Evolutionary conservation across 2,797 vertebrate species (phyloP).

Genomic region (Pyrocephalus nanus): DNA sequence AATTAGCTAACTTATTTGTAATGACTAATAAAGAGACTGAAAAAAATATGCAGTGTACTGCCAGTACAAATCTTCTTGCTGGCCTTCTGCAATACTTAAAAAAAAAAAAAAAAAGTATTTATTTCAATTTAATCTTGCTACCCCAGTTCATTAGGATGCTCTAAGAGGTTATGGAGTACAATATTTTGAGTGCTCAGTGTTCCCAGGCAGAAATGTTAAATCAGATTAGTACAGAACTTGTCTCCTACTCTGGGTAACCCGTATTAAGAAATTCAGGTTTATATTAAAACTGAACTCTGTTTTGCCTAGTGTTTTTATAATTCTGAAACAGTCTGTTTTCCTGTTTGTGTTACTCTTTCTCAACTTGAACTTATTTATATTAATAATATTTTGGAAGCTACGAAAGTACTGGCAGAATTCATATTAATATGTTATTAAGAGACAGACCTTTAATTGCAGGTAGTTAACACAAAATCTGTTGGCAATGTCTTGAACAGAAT

Average conservation of each 20-base stretch:
- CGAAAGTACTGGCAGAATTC: background rate
- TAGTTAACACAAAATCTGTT: slow-evolving; percentile 52
- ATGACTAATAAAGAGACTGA: slow-evolving; percentile 11
- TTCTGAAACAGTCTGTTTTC: background rate
- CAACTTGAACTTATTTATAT: slow-evolving; percentile 21
- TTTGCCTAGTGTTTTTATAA: background rate
- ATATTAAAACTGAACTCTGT: background rate
- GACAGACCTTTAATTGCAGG: slow-evolving; percentile 43
- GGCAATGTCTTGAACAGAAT: slow-evolving; percentile 14
- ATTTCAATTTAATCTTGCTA: background rate
- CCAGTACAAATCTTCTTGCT: background rate
- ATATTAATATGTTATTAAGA: slow-evolving; percentile 13
- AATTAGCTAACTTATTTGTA: slow-evolving; percentile 58
- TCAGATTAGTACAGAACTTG: background rate
- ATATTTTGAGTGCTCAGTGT: background rate
- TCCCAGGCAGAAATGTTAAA: background rate
- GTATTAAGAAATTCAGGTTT: background rate
- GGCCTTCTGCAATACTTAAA: background rate
- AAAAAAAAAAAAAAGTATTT: background rate
- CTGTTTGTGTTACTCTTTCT: background rate
- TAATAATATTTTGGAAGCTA: slow-evolving; percentile 50
- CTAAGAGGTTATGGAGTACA: background rate
- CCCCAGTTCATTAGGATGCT: background rate
- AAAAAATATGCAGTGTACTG: background rate
- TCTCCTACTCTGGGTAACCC: background rate